A percentile compares a stretch with the other conserved stretches of the same genome.
phyloP scores from a whole-genome alignment of 2,888 invertebrate genomes.

The Cephus rjabovi region DNA sequence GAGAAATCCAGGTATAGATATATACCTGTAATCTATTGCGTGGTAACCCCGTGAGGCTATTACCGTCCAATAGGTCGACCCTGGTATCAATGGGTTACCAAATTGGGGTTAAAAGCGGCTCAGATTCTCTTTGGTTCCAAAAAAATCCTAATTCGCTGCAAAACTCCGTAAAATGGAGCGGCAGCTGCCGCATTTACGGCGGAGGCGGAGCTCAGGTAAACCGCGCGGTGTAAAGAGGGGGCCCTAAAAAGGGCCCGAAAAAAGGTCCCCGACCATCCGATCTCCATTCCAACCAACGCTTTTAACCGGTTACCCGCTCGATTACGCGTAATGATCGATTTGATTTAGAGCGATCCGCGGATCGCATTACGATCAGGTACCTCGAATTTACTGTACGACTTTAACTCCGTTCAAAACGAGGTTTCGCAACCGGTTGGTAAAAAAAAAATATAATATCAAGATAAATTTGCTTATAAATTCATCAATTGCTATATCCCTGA shows the following conservation, averaged over 20 bases:
- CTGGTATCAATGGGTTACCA: conserved; percentile 53
- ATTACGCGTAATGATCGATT: conserved; percentile 63
- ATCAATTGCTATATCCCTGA: not conserved
- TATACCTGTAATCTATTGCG: not conserved
- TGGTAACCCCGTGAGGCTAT: conserved; percentile 38
- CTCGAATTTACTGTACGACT: conserved; percentile 5
- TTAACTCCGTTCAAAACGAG: not conserved
- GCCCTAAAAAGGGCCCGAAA: conserved; percentile 19
- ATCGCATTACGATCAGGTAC: conserved; percentile 46
- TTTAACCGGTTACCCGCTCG: conserved; percentile 56
- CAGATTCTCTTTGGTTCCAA: conserved; percentile 47
- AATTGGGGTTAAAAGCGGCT: conserved; percentile 58
- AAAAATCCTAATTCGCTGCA: conserved; percentile 50
- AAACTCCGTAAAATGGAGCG: conserved; percentile 37
- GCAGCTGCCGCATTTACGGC: conserved; percentile 32
- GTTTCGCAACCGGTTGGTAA: not conserved
- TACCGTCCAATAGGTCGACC: conserved; percentile 41
- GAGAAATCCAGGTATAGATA: not conserved
- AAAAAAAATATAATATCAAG: not conserved
- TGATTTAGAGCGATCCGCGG: conserved; percentile 53
- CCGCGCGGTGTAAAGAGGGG: conserved; percentile 14
- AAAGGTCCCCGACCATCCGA: conserved; percentile 28
- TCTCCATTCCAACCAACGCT: conserved; percentile 17
- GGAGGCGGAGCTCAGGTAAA: conserved; percentile 22
- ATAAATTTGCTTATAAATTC: not conserved